A percentile compares a stretch with the other conserved stretches of the same genome.
Conservation (phyloP, 2,888 invertebrate genomes). For the Ophonus ardosiacus region DNA sequence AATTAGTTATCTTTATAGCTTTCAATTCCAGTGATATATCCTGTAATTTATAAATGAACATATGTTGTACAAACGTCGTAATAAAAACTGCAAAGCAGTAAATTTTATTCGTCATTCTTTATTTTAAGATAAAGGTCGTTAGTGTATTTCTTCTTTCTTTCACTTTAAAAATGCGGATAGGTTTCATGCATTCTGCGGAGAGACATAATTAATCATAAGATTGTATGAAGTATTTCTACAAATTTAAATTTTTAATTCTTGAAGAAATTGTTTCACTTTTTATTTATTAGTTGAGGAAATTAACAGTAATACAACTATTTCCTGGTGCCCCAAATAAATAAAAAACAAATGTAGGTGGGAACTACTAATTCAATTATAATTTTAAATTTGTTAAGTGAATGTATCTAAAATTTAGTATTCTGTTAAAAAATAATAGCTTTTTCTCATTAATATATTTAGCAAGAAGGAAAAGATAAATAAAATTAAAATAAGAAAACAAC, state of each 20-base stretch:
- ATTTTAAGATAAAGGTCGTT: background rate
- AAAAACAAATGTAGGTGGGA: conserved; percentile 23
- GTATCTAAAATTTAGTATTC: background rate
- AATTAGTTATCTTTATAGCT: conserved; percentile 22
- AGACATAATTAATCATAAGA: background rate
- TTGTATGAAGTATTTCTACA: background rate
- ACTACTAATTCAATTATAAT: conserved; percentile 3
- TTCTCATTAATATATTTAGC: conserved; percentile 2
- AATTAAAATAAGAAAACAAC: background rate
- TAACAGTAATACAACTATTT: conserved; percentile 21
- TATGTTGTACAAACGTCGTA: background rate
- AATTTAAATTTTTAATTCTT: background rate
- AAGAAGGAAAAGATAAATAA: background rate
- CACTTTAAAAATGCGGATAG: background rate
- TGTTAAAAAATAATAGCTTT: background rate
- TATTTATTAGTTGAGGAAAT: conserved; percentile 29
- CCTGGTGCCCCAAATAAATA: conserved; percentile 42
- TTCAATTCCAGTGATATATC: background rate
- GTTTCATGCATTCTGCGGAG: background rate
- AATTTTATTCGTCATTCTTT: background rate
- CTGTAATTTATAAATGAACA: background rate
- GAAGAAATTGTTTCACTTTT: conserved; percentile 23
- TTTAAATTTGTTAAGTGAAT: conserved; percentile 20
- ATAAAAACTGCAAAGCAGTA: background rate
- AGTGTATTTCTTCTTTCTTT: background rate